Percentiles rank a stretch among this genome's conserved stretches.
phyloP scores from a whole-genome alignment of 2,888 invertebrate species.

The Gastrophysa polygoni region DNA sequence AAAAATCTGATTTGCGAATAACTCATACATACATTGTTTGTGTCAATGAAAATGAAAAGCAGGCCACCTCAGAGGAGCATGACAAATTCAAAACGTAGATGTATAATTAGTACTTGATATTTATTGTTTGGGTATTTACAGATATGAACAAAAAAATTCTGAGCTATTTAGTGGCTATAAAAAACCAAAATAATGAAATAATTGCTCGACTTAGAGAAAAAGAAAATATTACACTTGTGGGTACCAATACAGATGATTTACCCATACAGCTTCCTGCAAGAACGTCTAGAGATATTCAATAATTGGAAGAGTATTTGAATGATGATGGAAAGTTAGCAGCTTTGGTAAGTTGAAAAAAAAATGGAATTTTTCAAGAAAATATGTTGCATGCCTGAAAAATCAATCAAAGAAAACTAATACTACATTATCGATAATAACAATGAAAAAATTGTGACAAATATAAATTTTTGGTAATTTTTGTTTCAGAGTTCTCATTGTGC shows the following conservation, averaged over 20 bases:
- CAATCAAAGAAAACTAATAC: no score
- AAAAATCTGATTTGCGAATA: no score
- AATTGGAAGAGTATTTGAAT: not conserved
- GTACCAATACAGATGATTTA: conserved; percentile 1
- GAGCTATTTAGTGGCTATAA: conserved; percentile 3
- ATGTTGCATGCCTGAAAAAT: no score
- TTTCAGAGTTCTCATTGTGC: conserved; percentile 8
- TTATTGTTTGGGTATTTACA: not conserved
- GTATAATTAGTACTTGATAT: no score
- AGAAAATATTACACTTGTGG: conserved; percentile 5
- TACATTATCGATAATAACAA: not conserved
- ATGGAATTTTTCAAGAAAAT: no score
- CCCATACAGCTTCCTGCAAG: conserved; percentile 9
- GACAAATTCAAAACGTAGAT: no score
- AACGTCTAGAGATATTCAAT: conserved; percentile 5
- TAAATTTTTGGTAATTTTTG: not conserved
- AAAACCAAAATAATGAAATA: conserved; percentile 10
- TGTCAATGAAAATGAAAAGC: no score
- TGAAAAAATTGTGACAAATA: not conserved
- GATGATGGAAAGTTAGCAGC: no score
- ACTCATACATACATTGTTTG: no score
- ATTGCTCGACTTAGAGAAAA: not conserved
- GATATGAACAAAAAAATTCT: conserved; percentile 4
- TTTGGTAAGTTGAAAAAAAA: no score
- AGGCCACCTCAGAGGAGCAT: no score